Percentiles rank a stretch among this genome's conserved stretches.
These are phyloP conservation scores for rabbit (Oryctolagus cuniculus) DNA, from an alignment of 2,113 vertebrate genomes.

Conservation along the genomic window mOryCun1.1 NC_091450.1:29848001-29848500, in stretches of 20 bases:
- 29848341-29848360: too few relatives aligned
- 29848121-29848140: background rate
- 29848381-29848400: too few relatives aligned
- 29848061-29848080: background rate
- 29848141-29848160: background rate
- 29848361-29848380: too few relatives aligned
- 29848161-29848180: background rate
- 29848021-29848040: rapidly evolving
- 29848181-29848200: background rate
- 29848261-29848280: background rate
- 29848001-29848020: too few relatives aligned
- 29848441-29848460: too few relatives aligned
- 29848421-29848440: too few relatives aligned
- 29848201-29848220: background rate
- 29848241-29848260: background rate
- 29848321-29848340: too few relatives aligned
- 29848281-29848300: too few relatives aligned
- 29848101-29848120: background rate
- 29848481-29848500: too few relatives aligned
- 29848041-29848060: background rate
- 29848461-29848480: too few relatives aligned
- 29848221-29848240: background rate
- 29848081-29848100: background rate
- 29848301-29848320: too few relatives aligned
- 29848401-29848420: too few relatives aligned